A percentile compares a stretch with the other conserved stretches of the same genome.
phyloP scores from a whole-genome alignment of 2,113 vertebrate species.

The Lamprotornis superbus region DNA sequence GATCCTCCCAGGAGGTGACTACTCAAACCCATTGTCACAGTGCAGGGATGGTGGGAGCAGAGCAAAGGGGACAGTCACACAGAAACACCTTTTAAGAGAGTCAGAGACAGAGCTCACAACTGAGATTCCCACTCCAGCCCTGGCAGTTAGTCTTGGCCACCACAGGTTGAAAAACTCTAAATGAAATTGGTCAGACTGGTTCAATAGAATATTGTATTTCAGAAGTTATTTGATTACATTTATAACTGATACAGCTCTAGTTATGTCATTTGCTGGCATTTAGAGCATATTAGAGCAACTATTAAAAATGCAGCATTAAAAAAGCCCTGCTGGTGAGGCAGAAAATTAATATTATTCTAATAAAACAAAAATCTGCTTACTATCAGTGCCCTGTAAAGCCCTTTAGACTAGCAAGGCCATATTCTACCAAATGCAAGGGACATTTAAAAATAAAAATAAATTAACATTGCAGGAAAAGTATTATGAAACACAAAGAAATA shows the following conservation, averaged over 20 bases:
- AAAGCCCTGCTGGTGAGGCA: not conserved
- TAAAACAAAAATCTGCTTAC: not conserved
- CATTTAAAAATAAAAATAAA: not conserved
- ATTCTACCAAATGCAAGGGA: not conserved
- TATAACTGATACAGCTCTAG: not conserved
- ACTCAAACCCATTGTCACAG: not conserved
- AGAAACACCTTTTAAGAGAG: not conserved
- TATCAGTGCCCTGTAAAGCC: not conserved
- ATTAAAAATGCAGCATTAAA: not conserved
- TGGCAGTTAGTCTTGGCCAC: not conserved
- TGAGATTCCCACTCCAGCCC: not conserved
- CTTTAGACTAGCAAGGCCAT: not conserved
- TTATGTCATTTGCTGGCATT: not conserved
- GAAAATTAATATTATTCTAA: not conserved
- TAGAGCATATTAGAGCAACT: not conserved
- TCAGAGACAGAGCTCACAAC: not conserved
- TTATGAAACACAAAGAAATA: not conserved
- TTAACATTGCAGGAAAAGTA: not conserved
- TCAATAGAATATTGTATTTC: not conserved
- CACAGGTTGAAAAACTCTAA: not conserved
- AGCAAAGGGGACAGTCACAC: not conserved
- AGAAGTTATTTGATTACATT: not conserved
- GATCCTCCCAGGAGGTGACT: not conserved
- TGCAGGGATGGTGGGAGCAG: fast-evolving
- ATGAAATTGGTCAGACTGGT: not conserved